phyloP scores from a whole-genome alignment of 1,140 invertebrate genomes.

The Penaeus chinensis region DNA sequence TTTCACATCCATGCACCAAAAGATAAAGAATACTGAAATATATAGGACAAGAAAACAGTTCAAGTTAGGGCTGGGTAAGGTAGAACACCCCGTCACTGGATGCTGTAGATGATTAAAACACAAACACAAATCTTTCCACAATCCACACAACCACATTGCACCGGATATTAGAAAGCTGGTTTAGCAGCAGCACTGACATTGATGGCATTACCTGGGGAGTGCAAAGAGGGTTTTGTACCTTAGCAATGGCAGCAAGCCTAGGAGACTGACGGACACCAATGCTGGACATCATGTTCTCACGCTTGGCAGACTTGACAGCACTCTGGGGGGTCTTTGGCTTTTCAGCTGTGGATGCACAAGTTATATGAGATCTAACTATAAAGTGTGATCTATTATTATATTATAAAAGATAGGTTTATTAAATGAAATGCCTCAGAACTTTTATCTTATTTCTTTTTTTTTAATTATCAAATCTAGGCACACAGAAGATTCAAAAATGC shows the following conservation, averaged over 20 bases:
- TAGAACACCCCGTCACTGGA: neutral
- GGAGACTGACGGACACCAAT: slow-evolving; percentile 35
- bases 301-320: neutral
- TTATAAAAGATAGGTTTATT: neutral
- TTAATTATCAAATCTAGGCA: too few species aligned
- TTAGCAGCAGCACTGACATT: neutral
- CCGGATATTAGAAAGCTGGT: slow-evolving; percentile 15
- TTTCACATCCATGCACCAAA: too few species aligned
- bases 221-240: slow-evolving; percentile 10
- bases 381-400: too few species aligned
- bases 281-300: neutral
- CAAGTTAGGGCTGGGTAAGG: too few species aligned
- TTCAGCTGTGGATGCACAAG: too few species aligned
- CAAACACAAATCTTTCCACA: neutral
- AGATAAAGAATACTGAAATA: too few species aligned
- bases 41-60: too few species aligned
- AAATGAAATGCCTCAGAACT: neutral
- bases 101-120: neutral
- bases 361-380: too few species aligned
- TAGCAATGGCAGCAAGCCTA: slow-evolving; percentile 46
- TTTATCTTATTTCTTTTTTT: too few species aligned
- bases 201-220: slow-evolving; percentile 4
- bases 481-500: too few species aligned
- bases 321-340: too few species aligned
- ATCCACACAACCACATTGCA: neutral